These are phyloP conservation scores for Takifugu bimaculatus DNA, from an alignment of 2,113 vertebrate genomes.

Conservation along the genomic window DNA sequence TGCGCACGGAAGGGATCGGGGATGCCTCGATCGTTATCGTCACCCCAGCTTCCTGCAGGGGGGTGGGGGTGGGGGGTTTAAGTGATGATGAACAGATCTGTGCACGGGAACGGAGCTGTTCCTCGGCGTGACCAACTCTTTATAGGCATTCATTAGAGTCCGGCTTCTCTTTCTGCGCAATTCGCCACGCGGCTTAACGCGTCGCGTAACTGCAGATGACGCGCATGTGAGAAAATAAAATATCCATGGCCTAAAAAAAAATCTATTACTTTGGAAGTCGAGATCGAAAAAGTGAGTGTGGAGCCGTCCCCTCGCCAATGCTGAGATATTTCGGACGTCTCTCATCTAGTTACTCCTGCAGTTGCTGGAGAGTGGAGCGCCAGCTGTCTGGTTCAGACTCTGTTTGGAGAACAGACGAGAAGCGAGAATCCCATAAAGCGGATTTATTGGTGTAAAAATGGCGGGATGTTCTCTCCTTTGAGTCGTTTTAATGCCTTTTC, in stretches of 20 bases:
- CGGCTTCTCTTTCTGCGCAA: conserved; percentile 81
- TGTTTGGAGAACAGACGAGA: conserved; percentile 51
- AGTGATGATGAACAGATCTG: conserved; percentile 85
- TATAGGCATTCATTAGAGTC: conserved; percentile 89
- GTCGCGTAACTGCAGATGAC: conserved; percentile 71
- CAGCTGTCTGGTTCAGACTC: conserved; percentile 30
- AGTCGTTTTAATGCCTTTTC: conserved; percentile 58
- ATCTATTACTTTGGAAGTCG: conserved; percentile 7
- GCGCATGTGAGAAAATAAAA: conserved; percentile 76
- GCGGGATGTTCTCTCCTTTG: conserved; percentile 25
- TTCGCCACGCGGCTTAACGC: conserved; percentile 88
- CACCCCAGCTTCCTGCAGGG: conserved; percentile 54
- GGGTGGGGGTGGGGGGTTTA: conserved; percentile 56
- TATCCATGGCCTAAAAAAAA: neutral
- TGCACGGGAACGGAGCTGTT: conserved; percentile 84
- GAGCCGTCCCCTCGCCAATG: conserved; percentile 28
- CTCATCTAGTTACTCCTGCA: conserved; percentile 1
- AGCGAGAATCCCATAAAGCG: conserved; percentile 49
- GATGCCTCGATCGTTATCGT: conserved; percentile 59
- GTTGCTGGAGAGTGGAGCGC: conserved; percentile 20
- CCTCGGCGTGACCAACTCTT: conserved; percentile 83
- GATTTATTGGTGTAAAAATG: conserved; percentile 34
- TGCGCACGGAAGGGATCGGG: neutral
- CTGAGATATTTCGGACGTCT: conserved; percentile 10
- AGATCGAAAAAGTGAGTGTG: conserved; percentile 8